phyloP scores from a whole-genome alignment of 2,797 vertebrate species.

The Microctenopoma lineatum region DNA sequence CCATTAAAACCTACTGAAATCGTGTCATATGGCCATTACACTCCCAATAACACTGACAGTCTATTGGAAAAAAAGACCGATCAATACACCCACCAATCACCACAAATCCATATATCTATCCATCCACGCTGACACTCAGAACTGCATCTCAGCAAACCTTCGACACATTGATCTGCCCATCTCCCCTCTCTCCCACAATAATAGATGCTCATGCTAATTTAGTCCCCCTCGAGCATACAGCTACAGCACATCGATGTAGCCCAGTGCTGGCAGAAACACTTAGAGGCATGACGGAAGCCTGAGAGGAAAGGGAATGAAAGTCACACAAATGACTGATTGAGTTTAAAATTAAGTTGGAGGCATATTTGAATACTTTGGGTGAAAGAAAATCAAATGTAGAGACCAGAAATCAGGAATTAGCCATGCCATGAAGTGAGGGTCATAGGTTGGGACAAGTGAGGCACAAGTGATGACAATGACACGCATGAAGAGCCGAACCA shows the following conservation, averaged over 20 bases:
- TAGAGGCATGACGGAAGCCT: slow-evolving; percentile 17
- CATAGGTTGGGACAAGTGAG: slow-evolving; percentile 45
- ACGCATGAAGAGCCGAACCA: slow-evolving; percentile 53
- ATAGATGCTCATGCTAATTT: slow-evolving; percentile 71
- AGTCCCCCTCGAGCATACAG: slow-evolving; percentile 57
- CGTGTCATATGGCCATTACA: slow-evolving; percentile 55
- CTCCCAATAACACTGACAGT: slow-evolving; percentile 57
- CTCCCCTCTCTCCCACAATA: slow-evolving; percentile 38
- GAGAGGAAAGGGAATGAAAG: slow-evolving; percentile 33
- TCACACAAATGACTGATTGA: slow-evolving; percentile 25
- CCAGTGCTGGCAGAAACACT: slow-evolving; percentile 29
- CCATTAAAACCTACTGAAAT: slow-evolving; percentile 50
- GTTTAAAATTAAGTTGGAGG: background rate
- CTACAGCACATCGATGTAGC: slow-evolving; percentile 29
- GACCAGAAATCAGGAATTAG: slow-evolving; percentile 15
- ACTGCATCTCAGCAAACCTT: slow-evolving; percentile 47
- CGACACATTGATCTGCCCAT: slow-evolving; percentile 65
- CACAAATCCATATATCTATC: slow-evolving; percentile 68
- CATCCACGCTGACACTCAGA: slow-evolving; percentile 54
- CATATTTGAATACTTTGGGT: background rate
- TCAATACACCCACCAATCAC: slow-evolving; percentile 71
- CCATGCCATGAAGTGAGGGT: slow-evolving; percentile 2
- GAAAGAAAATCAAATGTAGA: slow-evolving; percentile 16
- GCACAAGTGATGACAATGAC: slow-evolving; percentile 52
- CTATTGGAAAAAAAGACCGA: slow-evolving; percentile 43